Percentiles rank a stretch among this genome's conserved stretches.
These are phyloP conservation scores for Entomyzon cyanotis DNA, from an alignment of 2,113 vertebrate species.

Conservation along the genomic window DNA sequence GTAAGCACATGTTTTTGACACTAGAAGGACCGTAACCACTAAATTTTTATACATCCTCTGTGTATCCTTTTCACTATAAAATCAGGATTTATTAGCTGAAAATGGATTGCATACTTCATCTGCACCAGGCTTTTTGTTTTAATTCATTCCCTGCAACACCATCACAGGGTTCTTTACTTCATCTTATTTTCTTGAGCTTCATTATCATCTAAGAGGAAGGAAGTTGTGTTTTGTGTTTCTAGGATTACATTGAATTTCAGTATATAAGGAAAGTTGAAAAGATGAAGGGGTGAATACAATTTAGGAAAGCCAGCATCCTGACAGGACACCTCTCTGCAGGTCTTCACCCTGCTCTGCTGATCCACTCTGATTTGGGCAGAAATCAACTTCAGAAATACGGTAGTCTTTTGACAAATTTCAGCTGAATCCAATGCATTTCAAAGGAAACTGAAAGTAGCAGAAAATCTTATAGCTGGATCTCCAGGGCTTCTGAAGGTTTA, in stretches of 20 bases:
- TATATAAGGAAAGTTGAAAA: not conserved
- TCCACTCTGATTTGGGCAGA: not conserved
- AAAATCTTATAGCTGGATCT: not conserved
- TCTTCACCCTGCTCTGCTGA: not conserved
- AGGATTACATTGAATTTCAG: not conserved
- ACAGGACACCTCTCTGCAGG: not conserved
- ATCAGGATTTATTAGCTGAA: slow-evolving; percentile 44
- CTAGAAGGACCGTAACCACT: not conserved
- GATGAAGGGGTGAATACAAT: not conserved
- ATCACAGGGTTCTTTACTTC: not conserved
- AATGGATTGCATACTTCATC: slow-evolving; percentile 26
- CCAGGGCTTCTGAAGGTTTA: not conserved
- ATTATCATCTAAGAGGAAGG: not conserved
- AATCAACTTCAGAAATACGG: not conserved
- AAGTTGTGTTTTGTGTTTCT: not conserved
- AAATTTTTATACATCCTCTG: slow-evolving; percentile 45
- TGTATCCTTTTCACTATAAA: slow-evolving; percentile 28
- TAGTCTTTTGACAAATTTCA: not conserved
- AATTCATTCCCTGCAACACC: not conserved
- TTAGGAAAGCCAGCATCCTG: not conserved
- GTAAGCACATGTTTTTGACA: slow-evolving; percentile 43
- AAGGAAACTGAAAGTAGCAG: not conserved
- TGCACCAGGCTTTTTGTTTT: not conserved
- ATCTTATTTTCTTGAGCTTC: not conserved
- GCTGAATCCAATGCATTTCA: not conserved